A percentile compares a stretch with the other conserved stretches of the same genome.
phyloP scores from a whole-genome alignment of 2,113 vertebrate genomes.

The Paratilapia polleni region DNA sequence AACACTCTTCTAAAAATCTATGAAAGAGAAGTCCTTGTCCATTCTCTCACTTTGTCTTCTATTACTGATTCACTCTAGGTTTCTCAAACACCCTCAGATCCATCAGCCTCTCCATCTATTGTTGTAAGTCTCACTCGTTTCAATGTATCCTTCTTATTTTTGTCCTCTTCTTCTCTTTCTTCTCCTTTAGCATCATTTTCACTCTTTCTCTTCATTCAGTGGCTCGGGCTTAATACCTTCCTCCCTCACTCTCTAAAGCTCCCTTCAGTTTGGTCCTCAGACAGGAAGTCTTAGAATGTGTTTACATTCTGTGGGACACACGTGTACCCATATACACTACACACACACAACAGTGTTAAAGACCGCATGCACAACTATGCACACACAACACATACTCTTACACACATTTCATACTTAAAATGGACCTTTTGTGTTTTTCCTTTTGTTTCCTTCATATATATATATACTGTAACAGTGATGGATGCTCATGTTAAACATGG shows the following conservation, averaged over 20 bases:
- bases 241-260: conserved; percentile 55
- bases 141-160: conserved; percentile 9
- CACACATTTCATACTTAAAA: background rate
- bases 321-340: conserved; percentile 2
- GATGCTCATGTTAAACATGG: background rate
- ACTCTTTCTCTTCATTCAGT: conserved; percentile 10
- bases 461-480: background rate
- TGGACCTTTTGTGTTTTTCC: background rate
- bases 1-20: conserved; percentile 15
- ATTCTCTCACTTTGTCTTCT: conserved; percentile 9
- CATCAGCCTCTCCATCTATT: background rate
- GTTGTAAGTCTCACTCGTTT: background rate
- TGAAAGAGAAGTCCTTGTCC: conserved; percentile 1
- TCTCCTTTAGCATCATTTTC: conserved; percentile 27
- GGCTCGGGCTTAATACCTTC: conserved; percentile 17
- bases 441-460: background rate
- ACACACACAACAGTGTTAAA: background rate
- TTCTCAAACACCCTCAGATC: conserved; percentile 9
- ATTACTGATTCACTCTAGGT: background rate
- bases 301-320: conserved; percentile 62
- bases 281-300: conserved; percentile 73
- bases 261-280: conserved; percentile 40
- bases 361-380: background rate
- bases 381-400: background rate
- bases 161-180: conserved; percentile 11